Percentiles rank a stretch among this genome's conserved stretches.
phyloP scores from a whole-genome alignment of 2,797 vertebrate genomes.

The Pseudotriccus pelzelni region DNA sequence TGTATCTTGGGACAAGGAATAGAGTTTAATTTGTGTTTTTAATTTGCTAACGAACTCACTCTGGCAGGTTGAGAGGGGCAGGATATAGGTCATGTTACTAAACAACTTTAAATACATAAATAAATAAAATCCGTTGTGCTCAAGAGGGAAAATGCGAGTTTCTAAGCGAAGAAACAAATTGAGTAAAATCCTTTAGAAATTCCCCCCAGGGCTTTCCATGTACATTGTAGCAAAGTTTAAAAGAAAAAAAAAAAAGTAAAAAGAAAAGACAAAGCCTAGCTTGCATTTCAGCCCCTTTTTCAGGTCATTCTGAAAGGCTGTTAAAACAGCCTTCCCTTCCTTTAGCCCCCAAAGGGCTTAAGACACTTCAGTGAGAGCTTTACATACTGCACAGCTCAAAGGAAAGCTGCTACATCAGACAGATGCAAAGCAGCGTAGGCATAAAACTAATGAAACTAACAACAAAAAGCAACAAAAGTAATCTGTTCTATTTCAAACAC shows the following conservation, averaged over 20 bases:
- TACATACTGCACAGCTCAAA: background rate
- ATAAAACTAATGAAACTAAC: background rate
- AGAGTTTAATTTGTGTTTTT: background rate
- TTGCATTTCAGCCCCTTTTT: background rate
- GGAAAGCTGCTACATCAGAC: background rate
- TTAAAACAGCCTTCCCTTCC: background rate
- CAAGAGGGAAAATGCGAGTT: background rate
- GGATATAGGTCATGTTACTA: background rate
- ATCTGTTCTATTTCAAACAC: background rate
- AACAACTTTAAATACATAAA: background rate
- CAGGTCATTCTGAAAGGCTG: background rate
- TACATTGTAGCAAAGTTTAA: background rate
- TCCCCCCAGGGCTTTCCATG: background rate
- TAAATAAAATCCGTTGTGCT: background rate
- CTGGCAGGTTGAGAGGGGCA: background rate
- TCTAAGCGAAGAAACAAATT: background rate
- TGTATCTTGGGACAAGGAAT: rapidly evolving
- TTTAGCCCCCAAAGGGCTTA: background rate
- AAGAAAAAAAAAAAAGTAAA: background rate
- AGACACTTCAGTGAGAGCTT: background rate
- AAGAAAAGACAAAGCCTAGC: background rate
- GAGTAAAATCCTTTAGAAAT: background rate
- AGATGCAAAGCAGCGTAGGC: background rate
- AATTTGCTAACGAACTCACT: background rate
- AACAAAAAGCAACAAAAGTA: background rate